These are phyloP conservation scores for Epicampocera succincta DNA, from an alignment of 2,888 invertebrate genomes.

Conservation along the genomic window DNA sequence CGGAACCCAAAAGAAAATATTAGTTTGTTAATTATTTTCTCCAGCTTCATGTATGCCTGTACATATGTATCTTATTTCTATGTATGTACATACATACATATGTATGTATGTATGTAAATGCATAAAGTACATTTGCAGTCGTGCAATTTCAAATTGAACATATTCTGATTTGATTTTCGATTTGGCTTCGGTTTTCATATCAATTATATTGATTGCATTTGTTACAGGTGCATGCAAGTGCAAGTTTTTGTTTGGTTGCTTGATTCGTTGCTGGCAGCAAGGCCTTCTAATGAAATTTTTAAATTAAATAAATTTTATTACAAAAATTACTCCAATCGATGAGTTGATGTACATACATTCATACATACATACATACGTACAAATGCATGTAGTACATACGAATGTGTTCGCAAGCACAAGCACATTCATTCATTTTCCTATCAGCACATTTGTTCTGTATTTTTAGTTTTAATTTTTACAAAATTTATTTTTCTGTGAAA, in stretches of 20 bases:
- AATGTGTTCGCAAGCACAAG: no score
- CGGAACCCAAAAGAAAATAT: no score
- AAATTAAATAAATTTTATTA: slow-evolving; percentile 50
- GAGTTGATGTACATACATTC: not conserved
- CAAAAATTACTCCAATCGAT: slow-evolving; percentile 2
- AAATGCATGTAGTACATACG: no score
- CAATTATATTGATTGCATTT: slow-evolving; percentile 70
- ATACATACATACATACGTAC: not conserved
- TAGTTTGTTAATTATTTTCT: no score
- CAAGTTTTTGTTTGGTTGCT: slow-evolving; percentile 28
- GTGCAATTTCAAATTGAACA: slow-evolving; percentile 29
- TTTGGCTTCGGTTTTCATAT: slow-evolving; percentile 58
- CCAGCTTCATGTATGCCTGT: no score
- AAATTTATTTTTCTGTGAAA: not conserved
- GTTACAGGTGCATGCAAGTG: slow-evolving; percentile 46
- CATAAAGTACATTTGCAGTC: not conserved
- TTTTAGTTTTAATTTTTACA: slow-evolving; percentile 13
- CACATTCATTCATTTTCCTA: no score
- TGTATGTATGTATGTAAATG: no score
- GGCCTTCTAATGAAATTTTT: slow-evolving; percentile 53
- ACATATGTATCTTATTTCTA: no score
- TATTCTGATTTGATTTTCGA: slow-evolving; percentile 51
- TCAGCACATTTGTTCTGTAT: slow-evolving; percentile 6
- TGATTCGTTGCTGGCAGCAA: slow-evolving; percentile 36
- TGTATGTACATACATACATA: no score